These are phyloP conservation scores for Tokudaia tokunoshimensis DNA, from an alignment of 2,797 vertebrate species.

Conservation along the genomic window DNA sequence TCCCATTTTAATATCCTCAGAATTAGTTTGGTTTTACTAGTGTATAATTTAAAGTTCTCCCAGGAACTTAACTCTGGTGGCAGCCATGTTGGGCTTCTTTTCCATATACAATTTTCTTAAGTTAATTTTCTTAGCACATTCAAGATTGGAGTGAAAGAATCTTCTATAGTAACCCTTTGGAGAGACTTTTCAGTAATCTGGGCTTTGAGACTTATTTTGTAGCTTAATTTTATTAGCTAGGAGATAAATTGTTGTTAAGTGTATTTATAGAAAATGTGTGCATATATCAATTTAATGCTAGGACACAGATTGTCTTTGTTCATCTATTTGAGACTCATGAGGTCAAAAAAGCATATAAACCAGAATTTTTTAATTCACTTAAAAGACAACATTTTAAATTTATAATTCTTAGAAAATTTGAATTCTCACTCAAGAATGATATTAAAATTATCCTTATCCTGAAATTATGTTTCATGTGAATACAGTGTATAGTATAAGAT, in stretches of 20 bases:
- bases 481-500: constrained; percentile 5
- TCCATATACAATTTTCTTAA: constrained; percentile 19
- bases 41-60: neutral
- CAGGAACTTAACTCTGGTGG: constrained; percentile 18
- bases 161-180: neutral
- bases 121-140: neutral
- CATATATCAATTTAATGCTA: neutral
- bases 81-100: neutral
- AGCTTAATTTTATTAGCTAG: constrained; percentile 13
- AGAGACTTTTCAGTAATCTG: neutral
- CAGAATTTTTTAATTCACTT: constrained; percentile 2
- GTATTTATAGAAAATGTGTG: neutral
- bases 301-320: constrained; percentile 11
- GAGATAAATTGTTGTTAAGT: neutral
- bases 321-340: neutral
- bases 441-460: constrained; percentile 52
- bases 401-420: neutral
- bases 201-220: neutral
- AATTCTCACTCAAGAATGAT: constrained; percentile 44
- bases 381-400: constrained; percentile 45
- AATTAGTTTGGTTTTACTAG: constrained; percentile 48
- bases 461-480: constrained; percentile 56
- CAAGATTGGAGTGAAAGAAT: neutral
- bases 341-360: neutral
- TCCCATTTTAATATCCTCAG: neutral